Percentiles rank a stretch among this genome's conserved stretches.
phyloP scores from a whole-genome alignment of 2,888 invertebrate species.

The Aphidoletes aphidimyza region DNA sequence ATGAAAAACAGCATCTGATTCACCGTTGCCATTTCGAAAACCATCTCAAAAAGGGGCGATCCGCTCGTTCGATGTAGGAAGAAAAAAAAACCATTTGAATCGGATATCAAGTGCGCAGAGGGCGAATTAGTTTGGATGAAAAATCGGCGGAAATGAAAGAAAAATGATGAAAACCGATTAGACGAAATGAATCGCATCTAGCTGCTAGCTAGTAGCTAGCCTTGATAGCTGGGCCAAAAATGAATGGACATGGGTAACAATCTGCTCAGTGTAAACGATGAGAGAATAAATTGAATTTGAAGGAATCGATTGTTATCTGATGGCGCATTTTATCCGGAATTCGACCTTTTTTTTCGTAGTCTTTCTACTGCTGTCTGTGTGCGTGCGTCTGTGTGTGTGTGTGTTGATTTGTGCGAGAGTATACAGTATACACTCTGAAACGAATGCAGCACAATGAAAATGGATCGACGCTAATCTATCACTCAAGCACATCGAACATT shows the following conservation, averaged over 20 bases:
- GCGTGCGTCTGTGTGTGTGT: too few species aligned
- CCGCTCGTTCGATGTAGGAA: too few species aligned
- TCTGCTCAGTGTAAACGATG: not conserved
- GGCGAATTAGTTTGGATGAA: slow-evolving; percentile 16
- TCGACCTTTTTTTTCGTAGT: not conserved
- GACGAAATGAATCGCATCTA: not conserved
- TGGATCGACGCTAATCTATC: slow-evolving; percentile 17
- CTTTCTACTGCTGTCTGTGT: too few species aligned
- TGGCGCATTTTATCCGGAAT: not conserved
- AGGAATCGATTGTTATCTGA: slow-evolving; percentile 43
- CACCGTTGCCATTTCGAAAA: not conserved
- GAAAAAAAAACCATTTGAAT: not conserved
- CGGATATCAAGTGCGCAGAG: not conserved
- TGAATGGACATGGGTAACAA: not conserved
- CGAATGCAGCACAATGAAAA: not conserved
- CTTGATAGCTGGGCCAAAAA: not conserved
- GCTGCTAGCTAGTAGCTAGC: not conserved
- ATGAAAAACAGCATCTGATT: not conserved
- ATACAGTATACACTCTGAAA: too few species aligned
- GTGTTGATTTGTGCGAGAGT: too few species aligned
- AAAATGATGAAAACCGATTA: slow-evolving; percentile 44
- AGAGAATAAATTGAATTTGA: slow-evolving; percentile 36
- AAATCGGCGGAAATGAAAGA: not conserved
- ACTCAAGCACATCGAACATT: not conserved
- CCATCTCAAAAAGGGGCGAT: too few species aligned